Evolutionary conservation across 1,140 invertebrate species (phyloP).

Genomic region (Philaenus spumarius): DNA sequence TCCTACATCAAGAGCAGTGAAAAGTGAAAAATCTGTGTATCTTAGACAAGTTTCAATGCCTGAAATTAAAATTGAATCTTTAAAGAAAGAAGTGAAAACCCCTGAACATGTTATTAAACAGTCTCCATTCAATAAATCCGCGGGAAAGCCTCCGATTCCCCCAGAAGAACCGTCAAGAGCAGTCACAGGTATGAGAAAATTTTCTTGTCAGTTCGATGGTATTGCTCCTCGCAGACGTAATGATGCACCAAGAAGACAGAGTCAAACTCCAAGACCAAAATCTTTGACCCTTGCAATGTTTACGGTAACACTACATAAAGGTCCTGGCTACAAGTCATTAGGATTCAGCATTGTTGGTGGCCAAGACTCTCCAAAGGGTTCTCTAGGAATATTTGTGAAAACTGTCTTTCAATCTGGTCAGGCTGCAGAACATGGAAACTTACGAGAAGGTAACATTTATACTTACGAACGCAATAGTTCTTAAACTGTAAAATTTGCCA

Average conservation of each 20-base stretch:
- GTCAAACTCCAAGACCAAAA: constrained; percentile 43
- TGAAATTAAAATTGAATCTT: constrained; percentile 25
- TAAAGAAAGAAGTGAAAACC: not conserved
- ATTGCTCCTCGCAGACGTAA: constrained; percentile 13
- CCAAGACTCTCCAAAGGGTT: constrained; percentile 78
- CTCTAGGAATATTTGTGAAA: constrained; percentile 83
- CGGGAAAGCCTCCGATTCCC: constrained; percentile 14
- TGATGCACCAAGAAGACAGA: constrained; percentile 6
- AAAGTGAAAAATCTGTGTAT: constrained; percentile 12
- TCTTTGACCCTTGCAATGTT: constrained; percentile 59
- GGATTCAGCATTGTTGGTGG: constrained; percentile 92
- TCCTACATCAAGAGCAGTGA: not conserved
- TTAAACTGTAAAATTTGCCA: no score
- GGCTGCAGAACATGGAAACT: constrained; percentile 73
- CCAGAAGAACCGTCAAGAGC: constrained; percentile 23
- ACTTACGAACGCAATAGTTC: no score
- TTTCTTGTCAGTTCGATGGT: constrained; percentile 31
- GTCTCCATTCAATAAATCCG: not conserved
- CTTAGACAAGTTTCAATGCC: constrained; percentile 27
- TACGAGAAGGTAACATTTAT: constrained; percentile 70
- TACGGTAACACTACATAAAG: constrained; percentile 75
- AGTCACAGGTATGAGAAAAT: constrained; percentile 36
- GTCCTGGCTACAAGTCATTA: constrained; percentile 73
- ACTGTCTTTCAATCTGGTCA: constrained; percentile 82
- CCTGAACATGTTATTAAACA: not conserved